These are phyloP conservation scores for Anguilla anguilla DNA, from an alignment of 2,797 vertebrate genomes.

Conservation along the genomic window DNA sequence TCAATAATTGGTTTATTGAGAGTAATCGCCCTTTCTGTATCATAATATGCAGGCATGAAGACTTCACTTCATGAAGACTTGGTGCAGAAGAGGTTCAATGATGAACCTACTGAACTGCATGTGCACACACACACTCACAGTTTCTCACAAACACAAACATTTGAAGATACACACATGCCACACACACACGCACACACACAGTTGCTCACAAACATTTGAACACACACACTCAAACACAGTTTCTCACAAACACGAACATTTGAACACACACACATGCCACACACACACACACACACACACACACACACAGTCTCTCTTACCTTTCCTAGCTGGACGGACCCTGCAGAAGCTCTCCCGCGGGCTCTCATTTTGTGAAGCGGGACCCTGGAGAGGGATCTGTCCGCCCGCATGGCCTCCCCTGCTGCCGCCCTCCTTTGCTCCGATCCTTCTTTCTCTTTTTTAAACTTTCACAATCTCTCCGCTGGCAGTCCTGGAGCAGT, in stretches of 20 bases:
- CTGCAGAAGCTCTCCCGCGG: conserved; percentile 65
- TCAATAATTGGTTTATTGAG: no score
- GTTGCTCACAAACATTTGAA: not conserved
- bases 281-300: conserved; percentile 11
- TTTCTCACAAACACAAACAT: conserved; percentile 37
- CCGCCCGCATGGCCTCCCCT: conserved; percentile 72
- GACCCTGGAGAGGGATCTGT: conserved; percentile 71
- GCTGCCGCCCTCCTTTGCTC: conserved; percentile 36
- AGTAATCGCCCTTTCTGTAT: no score
- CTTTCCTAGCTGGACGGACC: conserved; percentile 72
- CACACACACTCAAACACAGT: conserved; percentile 12
- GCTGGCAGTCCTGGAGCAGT: conserved; percentile 53
- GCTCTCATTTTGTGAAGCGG: conserved; percentile 77
- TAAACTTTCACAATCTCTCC: conserved; percentile 30
- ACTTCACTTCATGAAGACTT: conserved; percentile 18
- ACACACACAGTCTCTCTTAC: conserved; percentile 51
- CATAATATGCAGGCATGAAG: not conserved
- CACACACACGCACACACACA: conserved; percentile 27
- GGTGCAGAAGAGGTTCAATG: conserved; percentile 3
- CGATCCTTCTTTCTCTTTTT: conserved; percentile 39
- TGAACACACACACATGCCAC: conserved; percentile 19
- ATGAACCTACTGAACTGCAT: not conserved
- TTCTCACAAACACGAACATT: not conserved
- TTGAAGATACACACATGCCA: conserved; percentile 33
- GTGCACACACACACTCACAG: conserved; percentile 26